Evolutionary conservation across 1,140 invertebrate species (phyloP).

Genomic region (Zelostemma sp.): DNA sequence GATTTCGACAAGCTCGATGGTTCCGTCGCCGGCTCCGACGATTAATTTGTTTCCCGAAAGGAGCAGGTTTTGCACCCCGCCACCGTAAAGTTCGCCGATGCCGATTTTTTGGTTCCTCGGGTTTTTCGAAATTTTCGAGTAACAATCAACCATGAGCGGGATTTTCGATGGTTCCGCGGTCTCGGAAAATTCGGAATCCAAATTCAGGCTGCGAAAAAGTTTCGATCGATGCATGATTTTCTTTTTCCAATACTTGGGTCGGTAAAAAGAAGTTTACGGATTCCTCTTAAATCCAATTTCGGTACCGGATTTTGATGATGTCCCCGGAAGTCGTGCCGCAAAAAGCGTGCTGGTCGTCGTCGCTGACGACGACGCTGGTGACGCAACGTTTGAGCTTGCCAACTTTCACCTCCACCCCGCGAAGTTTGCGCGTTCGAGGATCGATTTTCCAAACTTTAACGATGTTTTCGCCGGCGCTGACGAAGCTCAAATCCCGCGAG

Average conservation of each 20-base stretch:
- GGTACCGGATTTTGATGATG: conserved; percentile 72
- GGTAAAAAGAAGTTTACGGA: no score
- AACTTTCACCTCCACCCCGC: conserved; percentile 78
- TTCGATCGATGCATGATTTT: no score
- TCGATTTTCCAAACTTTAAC: conserved; percentile 84
- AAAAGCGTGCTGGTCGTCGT: conserved; percentile 80
- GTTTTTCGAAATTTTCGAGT: conserved; percentile 72
- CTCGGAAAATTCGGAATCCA: conserved; percentile 70
- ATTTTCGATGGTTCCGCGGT: conserved; percentile 68
- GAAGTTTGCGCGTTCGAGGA: conserved; percentile 76
- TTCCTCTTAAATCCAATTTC: no score
- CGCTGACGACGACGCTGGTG: conserved; percentile 75
- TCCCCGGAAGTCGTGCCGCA: conserved; percentile 88
- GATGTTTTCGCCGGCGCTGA: conserved; percentile 81
- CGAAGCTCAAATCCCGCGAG: conserved; percentile 73
- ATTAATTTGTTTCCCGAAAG: conserved; percentile 73
- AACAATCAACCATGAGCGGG: conserved; percentile 78
- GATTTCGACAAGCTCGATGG: conserved; percentile 79
- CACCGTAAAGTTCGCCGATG: conserved; percentile 66
- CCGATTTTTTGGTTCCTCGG: conserved; percentile 61
- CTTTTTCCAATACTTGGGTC: no score
- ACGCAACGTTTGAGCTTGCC: conserved; percentile 78
- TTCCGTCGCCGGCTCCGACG: conserved; percentile 87
- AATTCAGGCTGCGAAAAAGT: conserved; percentile 76
- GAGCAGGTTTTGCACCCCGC: conserved; percentile 78